Conservation (phyloP, 2,888 invertebrate species). For the Oscheius myriophilus region DNA sequence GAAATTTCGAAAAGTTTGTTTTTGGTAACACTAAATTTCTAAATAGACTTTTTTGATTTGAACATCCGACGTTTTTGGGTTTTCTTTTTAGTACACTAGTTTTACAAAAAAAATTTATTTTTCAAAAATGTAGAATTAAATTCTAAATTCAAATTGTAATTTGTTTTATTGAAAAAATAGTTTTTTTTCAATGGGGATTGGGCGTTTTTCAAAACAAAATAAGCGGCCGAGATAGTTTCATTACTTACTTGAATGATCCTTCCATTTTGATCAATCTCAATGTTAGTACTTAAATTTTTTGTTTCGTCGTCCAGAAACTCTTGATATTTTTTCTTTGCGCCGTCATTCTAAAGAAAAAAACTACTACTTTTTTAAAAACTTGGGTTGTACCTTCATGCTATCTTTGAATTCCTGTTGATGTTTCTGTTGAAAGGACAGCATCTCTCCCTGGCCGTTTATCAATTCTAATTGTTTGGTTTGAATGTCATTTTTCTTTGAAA, state of each 20-base stretch:
- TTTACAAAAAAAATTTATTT: too few relatives aligned
- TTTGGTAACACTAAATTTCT: too few relatives aligned
- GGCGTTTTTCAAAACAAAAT: too few relatives aligned
- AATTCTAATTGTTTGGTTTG: neutral
- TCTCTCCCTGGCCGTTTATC: neutral
- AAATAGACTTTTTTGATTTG: too few relatives aligned
- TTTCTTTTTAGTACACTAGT: too few relatives aligned
- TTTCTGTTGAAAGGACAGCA: neutral
- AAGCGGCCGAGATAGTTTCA: too few relatives aligned
- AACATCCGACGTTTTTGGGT: too few relatives aligned
- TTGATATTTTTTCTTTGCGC: neutral
- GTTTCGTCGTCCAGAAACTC: neutral
- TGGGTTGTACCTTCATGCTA: neutral
- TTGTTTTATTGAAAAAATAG: too few relatives aligned
- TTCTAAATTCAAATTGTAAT: too few relatives aligned
- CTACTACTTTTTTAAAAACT: neutral
- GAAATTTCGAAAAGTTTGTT: too few relatives aligned
- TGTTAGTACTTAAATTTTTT: neutral
- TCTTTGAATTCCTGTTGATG: neutral
- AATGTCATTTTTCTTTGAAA: neutral
- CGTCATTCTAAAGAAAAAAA: neutral
- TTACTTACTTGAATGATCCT: constrained; percentile 16
- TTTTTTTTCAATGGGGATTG: too few relatives aligned
- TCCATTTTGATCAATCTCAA: constrained; percentile 9
- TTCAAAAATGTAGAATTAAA: too few relatives aligned